phyloP scores from a whole-genome alignment of 2,113 vertebrate genomes.

The Gadus chalcogrammus region DNA sequence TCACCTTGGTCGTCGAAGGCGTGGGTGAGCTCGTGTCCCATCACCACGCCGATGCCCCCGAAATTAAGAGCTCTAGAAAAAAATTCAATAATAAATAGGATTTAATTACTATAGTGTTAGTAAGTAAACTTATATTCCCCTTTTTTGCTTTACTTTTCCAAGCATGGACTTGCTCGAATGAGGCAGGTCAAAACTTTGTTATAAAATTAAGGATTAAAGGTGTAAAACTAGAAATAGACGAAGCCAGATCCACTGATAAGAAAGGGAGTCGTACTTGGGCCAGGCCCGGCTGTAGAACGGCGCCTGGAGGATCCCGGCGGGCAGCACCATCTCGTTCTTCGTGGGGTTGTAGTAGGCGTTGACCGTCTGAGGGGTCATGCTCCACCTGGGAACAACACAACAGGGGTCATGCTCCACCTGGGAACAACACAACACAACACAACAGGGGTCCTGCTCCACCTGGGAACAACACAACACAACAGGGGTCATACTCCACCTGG shows the following conservation, averaged over 20 bases:
- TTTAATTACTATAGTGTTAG: neutral
- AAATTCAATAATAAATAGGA: neutral
- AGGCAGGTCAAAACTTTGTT: too few species aligned
- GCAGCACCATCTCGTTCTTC: constrained; percentile 97
- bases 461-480: too few species aligned
- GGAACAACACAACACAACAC: neutral
- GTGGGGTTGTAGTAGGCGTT: constrained; percentile 97
- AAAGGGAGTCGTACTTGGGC: constrained; percentile 79
- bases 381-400: constrained; percentile 80
- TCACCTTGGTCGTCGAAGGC: constrained; percentile 95
- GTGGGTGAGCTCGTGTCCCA: constrained; percentile 94
- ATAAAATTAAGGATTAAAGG: too few species aligned
- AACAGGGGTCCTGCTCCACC: too few species aligned
- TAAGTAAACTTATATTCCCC: neutral
- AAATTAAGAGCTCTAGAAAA: constrained; percentile 86
- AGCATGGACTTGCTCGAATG: neutral
- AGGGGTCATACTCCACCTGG: too few species aligned
- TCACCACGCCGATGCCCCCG: constrained; percentile 92
- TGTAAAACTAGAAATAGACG: neutral
- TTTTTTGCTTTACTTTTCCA: neutral
- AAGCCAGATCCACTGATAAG: too few species aligned
- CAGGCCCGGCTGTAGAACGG: constrained; percentile 87
- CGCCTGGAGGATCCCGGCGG: constrained; percentile 91
- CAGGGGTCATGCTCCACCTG: too few species aligned
- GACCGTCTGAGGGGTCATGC: constrained; percentile 94